phyloP scores from a whole-genome alignment of 2,888 invertebrate genomes.

The Tenthredo amoena region DNA sequence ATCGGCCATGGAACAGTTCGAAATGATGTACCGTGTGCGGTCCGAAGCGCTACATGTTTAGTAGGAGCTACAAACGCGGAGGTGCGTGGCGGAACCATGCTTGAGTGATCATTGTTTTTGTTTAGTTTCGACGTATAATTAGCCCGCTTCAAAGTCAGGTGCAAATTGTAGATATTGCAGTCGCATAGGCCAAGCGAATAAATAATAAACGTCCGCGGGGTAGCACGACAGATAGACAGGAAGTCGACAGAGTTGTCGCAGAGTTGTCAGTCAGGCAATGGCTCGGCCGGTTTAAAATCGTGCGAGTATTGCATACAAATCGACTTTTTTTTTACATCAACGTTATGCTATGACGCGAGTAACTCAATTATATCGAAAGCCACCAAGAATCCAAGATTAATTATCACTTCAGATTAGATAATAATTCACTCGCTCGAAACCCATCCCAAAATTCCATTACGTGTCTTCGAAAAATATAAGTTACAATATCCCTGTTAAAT shows the following conservation, averaged over 20 bases:
- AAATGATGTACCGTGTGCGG: background rate
- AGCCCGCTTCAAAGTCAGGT: conserved; percentile 42
- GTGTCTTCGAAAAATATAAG: background rate
- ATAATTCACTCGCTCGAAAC: background rate
- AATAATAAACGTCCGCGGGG: conserved; percentile 17
- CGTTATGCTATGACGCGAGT: conserved; percentile 34
- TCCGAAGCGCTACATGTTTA: background rate
- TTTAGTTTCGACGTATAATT: conserved; percentile 26
- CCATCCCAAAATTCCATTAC: background rate
- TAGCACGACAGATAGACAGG: conserved; percentile 27
- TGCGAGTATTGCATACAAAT: conserved; percentile 44
- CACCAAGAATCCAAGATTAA: background rate
- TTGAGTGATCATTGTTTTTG: conserved; percentile 36
- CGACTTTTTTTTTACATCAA: background rate
- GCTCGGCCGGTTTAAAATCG: conserved; percentile 38
- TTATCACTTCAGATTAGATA: conserved; percentile 12
- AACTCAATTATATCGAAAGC: background rate
- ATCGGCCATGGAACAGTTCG: background rate
- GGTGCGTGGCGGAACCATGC: conserved; percentile 27
- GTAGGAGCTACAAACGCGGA: background rate
- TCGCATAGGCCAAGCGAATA: conserved; percentile 13
- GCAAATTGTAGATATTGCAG: conserved; percentile 27
- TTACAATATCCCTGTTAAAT: background rate
- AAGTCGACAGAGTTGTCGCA: conserved; percentile 28
- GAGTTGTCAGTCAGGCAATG: conserved; percentile 48